Percentiles rank a stretch among this genome's conserved stretches.
Conservation (phyloP, 1,140 invertebrate species). For the Hypothenemus hampei region DNA sequence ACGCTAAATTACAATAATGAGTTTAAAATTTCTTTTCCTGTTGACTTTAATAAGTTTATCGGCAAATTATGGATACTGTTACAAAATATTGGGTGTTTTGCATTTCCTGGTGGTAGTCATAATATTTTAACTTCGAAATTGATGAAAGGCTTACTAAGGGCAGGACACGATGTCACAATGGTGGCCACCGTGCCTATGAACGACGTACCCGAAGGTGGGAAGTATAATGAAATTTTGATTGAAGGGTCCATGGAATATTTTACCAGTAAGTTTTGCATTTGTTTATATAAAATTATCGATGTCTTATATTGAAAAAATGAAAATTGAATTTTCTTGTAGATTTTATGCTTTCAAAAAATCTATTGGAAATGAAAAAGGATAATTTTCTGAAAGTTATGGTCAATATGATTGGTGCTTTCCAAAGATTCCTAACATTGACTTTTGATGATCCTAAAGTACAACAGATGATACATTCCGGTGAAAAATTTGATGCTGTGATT, state of each 20-base stretch:
- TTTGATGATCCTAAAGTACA: constrained; percentile 23
- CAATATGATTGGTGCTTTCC: background rate
- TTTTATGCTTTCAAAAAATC: background rate
- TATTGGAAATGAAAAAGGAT: background rate
- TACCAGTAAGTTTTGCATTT: too few relatives aligned
- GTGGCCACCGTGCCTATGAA: constrained; percentile 55
- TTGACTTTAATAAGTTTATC: too few relatives aligned
- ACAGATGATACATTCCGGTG: constrained; percentile 29
- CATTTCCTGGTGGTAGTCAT: constrained; percentile 62
- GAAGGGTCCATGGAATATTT: too few relatives aligned
- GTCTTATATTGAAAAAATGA: constrained; percentile 1
- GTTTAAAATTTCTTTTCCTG: too few relatives aligned
- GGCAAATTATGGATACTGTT: too few relatives aligned
- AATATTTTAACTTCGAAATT: constrained; percentile 61
- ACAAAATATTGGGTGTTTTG: constrained; percentile 59
- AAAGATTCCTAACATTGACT: background rate
- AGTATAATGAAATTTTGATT: constrained; percentile 18
- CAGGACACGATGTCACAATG: constrained; percentile 65
- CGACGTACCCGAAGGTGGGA: constrained; percentile 42
- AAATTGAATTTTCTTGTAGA: background rate
- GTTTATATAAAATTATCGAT: too few relatives aligned
- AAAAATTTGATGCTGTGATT: constrained; percentile 49
- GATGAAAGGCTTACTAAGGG: constrained; percentile 55
- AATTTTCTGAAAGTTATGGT: background rate
- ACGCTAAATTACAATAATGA: too few relatives aligned